A percentile compares a stretch with the other conserved stretches of the same genome.
These are phyloP conservation scores for Chaenodraco wilsoni DNA, from an alignment of 2,797 vertebrate genomes.

Conservation along the genomic window DNA sequence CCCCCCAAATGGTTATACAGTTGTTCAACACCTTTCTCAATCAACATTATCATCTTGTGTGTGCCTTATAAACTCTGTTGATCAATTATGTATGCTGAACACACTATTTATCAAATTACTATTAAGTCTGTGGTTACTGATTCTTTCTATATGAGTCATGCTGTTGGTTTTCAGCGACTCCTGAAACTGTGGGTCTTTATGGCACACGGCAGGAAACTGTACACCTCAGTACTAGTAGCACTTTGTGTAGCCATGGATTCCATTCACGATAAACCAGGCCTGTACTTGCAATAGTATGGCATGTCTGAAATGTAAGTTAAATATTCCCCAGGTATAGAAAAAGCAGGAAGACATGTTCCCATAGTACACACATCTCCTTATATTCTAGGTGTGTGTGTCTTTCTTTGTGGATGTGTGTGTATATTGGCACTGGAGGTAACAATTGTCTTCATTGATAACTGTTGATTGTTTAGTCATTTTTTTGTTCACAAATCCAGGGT, in stretches of 20 bases:
- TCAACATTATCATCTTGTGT: constrained; percentile 1
- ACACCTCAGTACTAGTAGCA: not conserved
- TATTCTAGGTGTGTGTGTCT: no score
- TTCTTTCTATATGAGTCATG: not conserved
- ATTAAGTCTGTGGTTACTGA: not conserved
- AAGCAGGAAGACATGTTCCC: not conserved
- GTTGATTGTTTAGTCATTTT: no score
- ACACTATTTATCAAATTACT: not conserved
- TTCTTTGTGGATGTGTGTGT: no score
- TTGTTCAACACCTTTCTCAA: not conserved
- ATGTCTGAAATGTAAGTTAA: constrained; percentile 24
- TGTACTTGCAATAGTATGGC: constrained; percentile 26
- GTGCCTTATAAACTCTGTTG: not conserved
- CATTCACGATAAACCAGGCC: constrained; percentile 25
- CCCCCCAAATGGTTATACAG: not conserved
- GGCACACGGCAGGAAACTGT: not conserved
- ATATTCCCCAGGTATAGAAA: constrained; percentile 33
- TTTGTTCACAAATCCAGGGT: no score
- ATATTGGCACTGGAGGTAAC: no score
- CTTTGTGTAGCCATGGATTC: constrained; percentile 23
- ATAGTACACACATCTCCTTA: not conserved
- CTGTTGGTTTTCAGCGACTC: not conserved
- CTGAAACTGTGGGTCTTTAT: not conserved
- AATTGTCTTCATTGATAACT: no score
- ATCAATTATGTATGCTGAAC: not conserved